Percentiles rank a stretch among this genome's conserved stretches.
These are phyloP conservation scores for Canis aureus DNA, from an alignment of 2,113 vertebrate species.

Conservation along the genomic window DNA sequence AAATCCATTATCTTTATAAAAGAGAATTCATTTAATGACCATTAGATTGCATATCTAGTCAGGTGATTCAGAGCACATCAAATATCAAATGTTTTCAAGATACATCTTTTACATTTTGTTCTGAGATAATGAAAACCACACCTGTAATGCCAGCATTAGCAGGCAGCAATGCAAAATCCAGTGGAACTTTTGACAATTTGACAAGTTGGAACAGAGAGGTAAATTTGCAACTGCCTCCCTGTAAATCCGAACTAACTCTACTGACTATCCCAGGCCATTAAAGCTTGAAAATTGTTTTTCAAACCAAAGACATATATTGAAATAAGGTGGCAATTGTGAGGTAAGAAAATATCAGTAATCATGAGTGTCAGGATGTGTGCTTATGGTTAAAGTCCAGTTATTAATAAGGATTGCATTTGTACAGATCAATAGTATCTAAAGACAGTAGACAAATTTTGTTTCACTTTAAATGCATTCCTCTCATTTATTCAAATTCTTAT, in stretches of 20 bases:
- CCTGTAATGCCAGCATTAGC: conserved; percentile 69
- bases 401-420: not conserved
- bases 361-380: not conserved
- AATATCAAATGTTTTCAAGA: conserved; percentile 71
- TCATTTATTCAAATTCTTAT: conserved; percentile 33
- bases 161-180: conserved; percentile 63
- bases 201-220: conserved; percentile 78
- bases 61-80: conserved; percentile 49
- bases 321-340: conserved; percentile 51
- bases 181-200: conserved; percentile 76
- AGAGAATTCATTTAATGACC: conserved; percentile 45
- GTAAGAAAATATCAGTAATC: conserved; percentile 6
- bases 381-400: conserved; percentile 3
- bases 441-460: not conserved
- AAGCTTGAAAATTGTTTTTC: conserved; percentile 71
- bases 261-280: conserved; percentile 65
- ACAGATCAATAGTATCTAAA: conserved; percentile 13
- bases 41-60: not conserved
- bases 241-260: conserved; percentile 69
- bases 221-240: conserved; percentile 74
- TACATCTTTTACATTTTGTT: conserved; percentile 53
- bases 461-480: not conserved
- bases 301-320: conserved; percentile 59
- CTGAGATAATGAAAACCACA: conserved; percentile 52
- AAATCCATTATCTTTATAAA: conserved; percentile 20